Conservation (phyloP, 2,888 invertebrate species). For the Rhagium mordax region DNA sequence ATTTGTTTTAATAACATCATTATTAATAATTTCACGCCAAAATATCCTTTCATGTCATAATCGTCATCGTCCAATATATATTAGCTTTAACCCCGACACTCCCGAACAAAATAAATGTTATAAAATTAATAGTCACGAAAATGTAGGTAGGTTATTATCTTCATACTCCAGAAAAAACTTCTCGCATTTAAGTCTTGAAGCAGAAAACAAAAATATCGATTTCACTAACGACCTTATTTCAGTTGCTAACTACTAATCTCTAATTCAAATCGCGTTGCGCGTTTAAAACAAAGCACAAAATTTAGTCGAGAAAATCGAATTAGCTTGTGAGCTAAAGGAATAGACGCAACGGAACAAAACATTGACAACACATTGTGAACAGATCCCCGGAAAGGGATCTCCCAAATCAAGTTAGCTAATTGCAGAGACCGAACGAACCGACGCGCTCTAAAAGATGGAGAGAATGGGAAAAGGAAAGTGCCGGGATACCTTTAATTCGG, state of each 20-base stretch:
- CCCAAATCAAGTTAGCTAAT: constrained; percentile 72
- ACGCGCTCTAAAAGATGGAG: constrained; percentile 6
- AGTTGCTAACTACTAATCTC: constrained; percentile 50
- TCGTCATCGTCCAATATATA: neutral
- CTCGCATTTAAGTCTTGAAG: neutral
- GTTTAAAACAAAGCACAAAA: constrained; percentile 61
- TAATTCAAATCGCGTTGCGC: constrained; percentile 61
- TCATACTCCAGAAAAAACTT: neutral
- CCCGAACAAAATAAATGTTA: no score
- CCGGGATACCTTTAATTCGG: constrained; percentile 47
- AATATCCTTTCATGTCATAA: neutral
- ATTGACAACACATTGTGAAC: constrained; percentile 70
- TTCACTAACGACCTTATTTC: constrained; percentile 49
- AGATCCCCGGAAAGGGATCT: constrained; percentile 70
- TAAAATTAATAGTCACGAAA: neutral
- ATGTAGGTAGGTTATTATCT: neutral
- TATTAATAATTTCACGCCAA: neutral
- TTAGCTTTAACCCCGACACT: no score
- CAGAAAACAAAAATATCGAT: constrained; percentile 42
- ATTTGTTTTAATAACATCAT: neutral
- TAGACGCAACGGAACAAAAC: constrained; percentile 65
- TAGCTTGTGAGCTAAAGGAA: constrained; percentile 60
- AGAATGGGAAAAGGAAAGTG: constrained; percentile 23
- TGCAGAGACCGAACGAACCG: constrained; percentile 62
- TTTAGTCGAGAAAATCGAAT: constrained; percentile 59